Base-by-base conservation (phyloP, 2,888 invertebrate genomes). In the Mythimna lalbum region DNA sequence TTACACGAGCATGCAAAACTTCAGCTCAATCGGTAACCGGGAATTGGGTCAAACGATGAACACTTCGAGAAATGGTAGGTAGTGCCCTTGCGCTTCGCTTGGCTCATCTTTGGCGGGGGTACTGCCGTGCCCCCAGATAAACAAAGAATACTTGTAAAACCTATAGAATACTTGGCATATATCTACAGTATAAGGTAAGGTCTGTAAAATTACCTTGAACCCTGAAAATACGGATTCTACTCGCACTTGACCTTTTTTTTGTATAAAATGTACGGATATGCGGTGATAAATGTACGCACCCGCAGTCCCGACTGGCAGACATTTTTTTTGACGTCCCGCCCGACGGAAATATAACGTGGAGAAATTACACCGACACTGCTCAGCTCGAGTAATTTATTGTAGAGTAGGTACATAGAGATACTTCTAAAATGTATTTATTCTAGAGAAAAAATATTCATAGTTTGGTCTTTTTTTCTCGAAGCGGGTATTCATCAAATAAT, bases 271-370 rank as follows among this genome's bases (percentile, higher is more conserved):
- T 64, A 76, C 65, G 66, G 69, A 77, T 74, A 74, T 50, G 67
- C 53, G 52, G 74, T 87, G 80, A 83, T 86, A 85, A 85, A 86
- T 87, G 77, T 81, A 62, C 78, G 63, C 82, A 66, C 73, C 69
- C 76, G 68, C 75, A 80, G 83, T 84, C 76, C 76, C 69, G 69
- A 77, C 62, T 57, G 69, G 47, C 65, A 62, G 76, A 74, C 68
- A 82, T 85, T 87, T 86, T 86, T 80, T 83, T 72, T 67, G 67
- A 70, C 72, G 75, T 69, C 63, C 83, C 57, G 59, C 68, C 63
- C 71, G 72, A 70, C 75, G 80, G 79, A 81, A 81, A 78, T 80
- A 81, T 83, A 80, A 80, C 73, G 68, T 62, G 61, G 74, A 67
- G 75, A 80, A 78, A 87, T 82, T 73, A 85, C 67, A 68, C 70